A percentile compares a stretch with the other conserved stretches of the same genome.
Evolutionary conservation across 23 tunicate species (phyloP).

Genomic region (Halocynthia roretzi): DNA sequence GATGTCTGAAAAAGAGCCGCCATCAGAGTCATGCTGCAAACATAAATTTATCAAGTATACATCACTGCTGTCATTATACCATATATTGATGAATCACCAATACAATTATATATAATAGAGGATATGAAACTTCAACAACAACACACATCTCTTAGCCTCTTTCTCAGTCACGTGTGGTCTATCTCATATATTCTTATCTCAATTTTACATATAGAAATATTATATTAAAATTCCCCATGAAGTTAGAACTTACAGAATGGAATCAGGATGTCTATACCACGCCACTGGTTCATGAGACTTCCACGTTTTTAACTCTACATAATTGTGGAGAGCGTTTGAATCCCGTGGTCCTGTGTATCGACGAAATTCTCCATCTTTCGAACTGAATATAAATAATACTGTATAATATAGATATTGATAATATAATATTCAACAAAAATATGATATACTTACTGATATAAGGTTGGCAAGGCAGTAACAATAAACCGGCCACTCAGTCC

Average conservation of each 20-base stretch:
- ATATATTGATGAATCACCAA: no score
- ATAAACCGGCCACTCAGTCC: constrained; percentile 90
- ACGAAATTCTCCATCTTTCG: constrained; percentile 66
- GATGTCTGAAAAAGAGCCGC: constrained; percentile 70
- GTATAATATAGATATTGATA: neutral
- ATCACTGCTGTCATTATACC: no score
- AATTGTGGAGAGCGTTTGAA: constrained; percentile 40
- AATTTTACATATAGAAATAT: no score
- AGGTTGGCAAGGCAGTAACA: constrained; percentile 78
- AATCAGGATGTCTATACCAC: constrained; percentile 78
- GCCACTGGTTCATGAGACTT: constrained; percentile 37
- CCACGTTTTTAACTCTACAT: constrained; percentile 33
- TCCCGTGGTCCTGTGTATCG: constrained; percentile 51
- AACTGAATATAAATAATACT: constrained; percentile 29
- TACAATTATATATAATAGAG: no score
- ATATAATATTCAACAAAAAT: neutral
- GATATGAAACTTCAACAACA: no score
- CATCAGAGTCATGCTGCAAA: constrained; percentile 78
- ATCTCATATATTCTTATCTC: no score
- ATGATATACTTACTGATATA: constrained; percentile 70
- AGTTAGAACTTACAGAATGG: constrained; percentile 45
- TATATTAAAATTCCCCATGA: neutral
- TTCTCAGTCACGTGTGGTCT: no score
- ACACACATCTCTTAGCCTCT: no score
- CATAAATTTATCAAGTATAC: neutral